These are phyloP conservation scores for Hemibagrus guttatus DNA, from an alignment of 2,797 vertebrate species.

Conservation along the genomic window DNA sequence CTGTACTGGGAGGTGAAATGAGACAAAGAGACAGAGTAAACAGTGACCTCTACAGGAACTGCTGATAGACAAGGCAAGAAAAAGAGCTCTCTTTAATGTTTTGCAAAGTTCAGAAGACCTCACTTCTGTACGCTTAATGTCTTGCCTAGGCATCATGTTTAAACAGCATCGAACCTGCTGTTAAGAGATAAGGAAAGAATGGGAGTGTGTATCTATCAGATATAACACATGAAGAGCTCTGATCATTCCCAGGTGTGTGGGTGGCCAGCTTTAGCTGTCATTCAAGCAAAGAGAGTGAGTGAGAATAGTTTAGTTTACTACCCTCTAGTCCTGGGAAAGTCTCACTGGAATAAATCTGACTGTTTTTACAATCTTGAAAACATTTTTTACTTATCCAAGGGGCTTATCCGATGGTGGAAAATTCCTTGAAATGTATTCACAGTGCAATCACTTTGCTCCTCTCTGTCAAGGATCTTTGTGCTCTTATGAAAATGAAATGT, in stretches of 20 bases:
- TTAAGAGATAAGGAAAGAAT: constrained; percentile 14
- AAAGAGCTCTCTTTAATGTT: not conserved
- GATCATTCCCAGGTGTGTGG: constrained; percentile 69
- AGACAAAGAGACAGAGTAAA: constrained; percentile 32
- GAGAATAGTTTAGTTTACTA: constrained; percentile 56
- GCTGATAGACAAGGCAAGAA: not conserved
- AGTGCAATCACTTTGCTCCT: not conserved
- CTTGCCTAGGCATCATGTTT: not conserved
- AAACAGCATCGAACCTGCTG: not conserved
- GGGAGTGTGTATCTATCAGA: constrained; percentile 16
- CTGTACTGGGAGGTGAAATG: constrained; percentile 15
- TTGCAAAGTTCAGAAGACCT: not conserved
- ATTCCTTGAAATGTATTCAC: not conserved
- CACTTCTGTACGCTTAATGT: not conserved
- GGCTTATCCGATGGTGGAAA: not conserved
- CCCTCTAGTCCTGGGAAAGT: constrained; percentile 36
- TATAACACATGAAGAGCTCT: constrained; percentile 50
- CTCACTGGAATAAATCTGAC: constrained; percentile 11
- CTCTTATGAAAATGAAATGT: not conserved
- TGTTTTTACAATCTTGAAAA: not conserved
- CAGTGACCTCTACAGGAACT: constrained; percentile 45
- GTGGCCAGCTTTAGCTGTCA: constrained; percentile 51
- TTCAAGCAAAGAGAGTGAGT: constrained; percentile 34
- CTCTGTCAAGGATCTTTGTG: not conserved
- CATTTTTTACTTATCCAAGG: not conserved